Conservation (phyloP, 2,888 invertebrate species). For the Eupsilia transversa region DNA sequence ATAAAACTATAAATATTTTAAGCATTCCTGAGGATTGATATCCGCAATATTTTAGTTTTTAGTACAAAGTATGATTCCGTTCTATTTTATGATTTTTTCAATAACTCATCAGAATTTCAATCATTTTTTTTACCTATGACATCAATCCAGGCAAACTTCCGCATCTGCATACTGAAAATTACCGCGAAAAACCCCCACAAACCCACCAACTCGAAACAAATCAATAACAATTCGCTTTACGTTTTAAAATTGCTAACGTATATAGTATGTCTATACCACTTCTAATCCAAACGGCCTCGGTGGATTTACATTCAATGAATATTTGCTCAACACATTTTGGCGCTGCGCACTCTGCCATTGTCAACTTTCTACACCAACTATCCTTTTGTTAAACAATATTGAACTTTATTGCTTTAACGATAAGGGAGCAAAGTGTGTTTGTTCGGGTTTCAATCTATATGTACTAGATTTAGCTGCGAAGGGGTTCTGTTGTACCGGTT, state of each 20-base stretch:
- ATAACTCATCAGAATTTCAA: not conserved
- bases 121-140: not conserved
- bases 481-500: slow-evolving; percentile 67
- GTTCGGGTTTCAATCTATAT: slow-evolving; percentile 59
- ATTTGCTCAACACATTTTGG: slow-evolving; percentile 87
- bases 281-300: slow-evolving; percentile 81
- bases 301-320: slow-evolving; percentile 88
- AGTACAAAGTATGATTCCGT: not conserved
- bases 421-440: slow-evolving; percentile 51
- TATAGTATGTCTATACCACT: slow-evolving; percentile 73
- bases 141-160: not conserved
- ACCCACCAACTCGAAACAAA: slow-evolving; percentile 37
- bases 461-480: slow-evolving; percentile 74
- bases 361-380: slow-evolving; percentile 72
- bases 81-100: not conserved
- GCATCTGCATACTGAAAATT: not conserved
- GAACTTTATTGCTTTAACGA: slow-evolving; percentile 57
- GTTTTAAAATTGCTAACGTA: slow-evolving; percentile 70
- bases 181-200: slow-evolving; percentile 14
- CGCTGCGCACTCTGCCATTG: slow-evolving; percentile 77
- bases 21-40: not conserved
- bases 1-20: not conserved
- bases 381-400: slow-evolving; percentile 63
- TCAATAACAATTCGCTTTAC: slow-evolving; percentile 65
- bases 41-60: not conserved